Percentiles rank a stretch among this genome's conserved stretches.
phyloP scores from a whole-genome alignment of 2,113 vertebrate genomes.

The Asarcornis scutulata region DNA sequence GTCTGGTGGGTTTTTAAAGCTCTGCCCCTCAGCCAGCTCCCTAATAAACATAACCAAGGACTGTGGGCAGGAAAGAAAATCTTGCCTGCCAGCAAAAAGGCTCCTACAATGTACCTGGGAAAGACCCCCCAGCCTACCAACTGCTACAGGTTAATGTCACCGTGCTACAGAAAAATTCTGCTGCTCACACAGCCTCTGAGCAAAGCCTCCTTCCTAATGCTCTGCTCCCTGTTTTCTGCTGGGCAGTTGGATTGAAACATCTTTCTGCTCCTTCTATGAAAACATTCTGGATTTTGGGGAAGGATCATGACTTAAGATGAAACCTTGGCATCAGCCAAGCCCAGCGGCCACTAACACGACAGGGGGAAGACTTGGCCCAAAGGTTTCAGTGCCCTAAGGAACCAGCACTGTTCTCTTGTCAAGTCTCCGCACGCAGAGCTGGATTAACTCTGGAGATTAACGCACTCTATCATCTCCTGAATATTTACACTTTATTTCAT shows the following conservation, averaged over 20 bases:
- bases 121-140: not conserved
- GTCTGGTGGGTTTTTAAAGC: not conserved
- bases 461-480: not conserved
- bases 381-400: not conserved
- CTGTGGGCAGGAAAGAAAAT: not conserved
- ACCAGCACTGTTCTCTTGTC: not conserved
- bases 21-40: not conserved
- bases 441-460: conserved; percentile 38
- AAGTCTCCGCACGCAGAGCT: not conserved
- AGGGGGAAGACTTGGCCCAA: not conserved
- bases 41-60: not conserved
- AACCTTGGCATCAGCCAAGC: not conserved
- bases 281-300: not conserved
- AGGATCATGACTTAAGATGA: not conserved
- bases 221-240: not conserved
- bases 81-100: not conserved
- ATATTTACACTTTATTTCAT: conserved; percentile 56
- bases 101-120: not conserved
- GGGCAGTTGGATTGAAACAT: not conserved
- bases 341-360: not conserved
- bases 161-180: not conserved
- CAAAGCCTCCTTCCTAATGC: not conserved
- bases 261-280: not conserved
- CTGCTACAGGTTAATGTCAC: not conserved
- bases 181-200: not conserved